Evolutionary conservation across 1,140 invertebrate species (phyloP).

Genomic region (Pantala flavescens): DNA sequence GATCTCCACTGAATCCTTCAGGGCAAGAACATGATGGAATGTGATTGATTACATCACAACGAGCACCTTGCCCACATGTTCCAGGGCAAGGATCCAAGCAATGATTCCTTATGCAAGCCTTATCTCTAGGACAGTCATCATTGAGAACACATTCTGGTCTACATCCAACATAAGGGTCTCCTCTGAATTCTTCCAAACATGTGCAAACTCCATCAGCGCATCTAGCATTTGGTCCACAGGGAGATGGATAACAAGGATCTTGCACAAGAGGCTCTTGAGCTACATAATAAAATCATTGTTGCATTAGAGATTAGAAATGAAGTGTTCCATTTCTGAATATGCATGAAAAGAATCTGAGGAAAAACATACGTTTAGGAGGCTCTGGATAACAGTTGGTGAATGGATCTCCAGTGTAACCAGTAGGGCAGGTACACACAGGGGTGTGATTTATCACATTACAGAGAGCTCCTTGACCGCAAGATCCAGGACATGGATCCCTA

Average conservation of each 20-base stretch:
- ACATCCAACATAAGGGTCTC: slow-evolving; percentile 48
- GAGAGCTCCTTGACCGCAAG: slow-evolving; percentile 42
- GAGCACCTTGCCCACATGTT: slow-evolving; percentile 53
- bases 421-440: slow-evolving; percentile 45
- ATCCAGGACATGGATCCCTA: slow-evolving; percentile 42
- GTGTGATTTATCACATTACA: slow-evolving; percentile 45
- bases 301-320: neutral
- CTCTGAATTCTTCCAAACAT: slow-evolving; percentile 52
- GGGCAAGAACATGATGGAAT: slow-evolving; percentile 40
- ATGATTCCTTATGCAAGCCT: slow-evolving; percentile 40
- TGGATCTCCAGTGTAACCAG: slow-evolving; percentile 42
- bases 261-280: slow-evolving; percentile 28
- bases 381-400: slow-evolving; percentile 31
- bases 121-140: slow-evolving; percentile 36
- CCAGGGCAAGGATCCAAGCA: slow-evolving; percentile 42
- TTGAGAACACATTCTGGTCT: slow-evolving; percentile 39
- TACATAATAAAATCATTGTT: neutral
- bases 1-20: slow-evolving; percentile 46
- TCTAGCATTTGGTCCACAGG: slow-evolving; percentile 49
- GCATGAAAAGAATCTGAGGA: neutral
- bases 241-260: slow-evolving; percentile 41
- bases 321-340: neutral
- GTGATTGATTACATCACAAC: slow-evolving; percentile 45
- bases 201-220: slow-evolving; percentile 44
- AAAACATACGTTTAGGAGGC: slow-evolving; percentile 17